These are phyloP conservation scores for Thaumetopoea pityocampa DNA, from an alignment of 1,140 invertebrate genomes.

Conservation along the genomic window DNA sequence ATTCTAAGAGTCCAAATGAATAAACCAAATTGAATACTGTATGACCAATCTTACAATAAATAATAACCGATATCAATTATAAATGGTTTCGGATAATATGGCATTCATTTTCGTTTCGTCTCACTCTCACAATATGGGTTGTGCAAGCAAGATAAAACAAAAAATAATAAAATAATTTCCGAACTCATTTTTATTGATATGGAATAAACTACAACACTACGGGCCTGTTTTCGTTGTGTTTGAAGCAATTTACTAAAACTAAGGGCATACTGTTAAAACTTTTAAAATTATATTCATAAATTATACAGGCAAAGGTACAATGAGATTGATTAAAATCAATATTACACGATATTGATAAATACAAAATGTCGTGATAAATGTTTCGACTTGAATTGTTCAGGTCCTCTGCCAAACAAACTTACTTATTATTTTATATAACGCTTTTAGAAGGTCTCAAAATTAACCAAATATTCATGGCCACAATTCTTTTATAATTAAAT, in stretches of 20 bases:
- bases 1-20: slow-evolving; percentile 28
- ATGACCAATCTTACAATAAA: slow-evolving; percentile 44
- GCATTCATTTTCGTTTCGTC: too few relatives aligned
- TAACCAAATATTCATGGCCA: slow-evolving; percentile 38
- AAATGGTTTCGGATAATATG: too few relatives aligned
- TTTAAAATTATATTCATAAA: slow-evolving; percentile 11
- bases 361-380: neutral
- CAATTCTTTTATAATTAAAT: too few relatives aligned
- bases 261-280: slow-evolving; percentile 19
- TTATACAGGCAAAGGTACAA: slow-evolving; percentile 15
- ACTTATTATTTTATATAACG: slow-evolving; percentile 9
- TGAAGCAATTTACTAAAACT: slow-evolving; percentile 42
- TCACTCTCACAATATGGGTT: too few relatives aligned
- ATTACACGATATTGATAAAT: slow-evolving; percentile 4
- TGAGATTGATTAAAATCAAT: slow-evolving; percentile 12
- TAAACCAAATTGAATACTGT: slow-evolving; percentile 49
- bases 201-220: slow-evolving; percentile 58
- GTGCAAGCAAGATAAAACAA: too few relatives aligned
- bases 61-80: slow-evolving; percentile 32
- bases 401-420: slow-evolving; percentile 36
- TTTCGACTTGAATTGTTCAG: slow-evolving; percentile 12
- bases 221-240: slow-evolving; percentile 47
- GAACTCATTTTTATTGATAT: too few relatives aligned
- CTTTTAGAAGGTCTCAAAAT: slow-evolving; percentile 5
- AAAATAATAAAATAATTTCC: too few relatives aligned